Evolutionary conservation across 2,113 vertebrate species (phyloP).

Genomic region (Pantherophis guttatus): DNA sequence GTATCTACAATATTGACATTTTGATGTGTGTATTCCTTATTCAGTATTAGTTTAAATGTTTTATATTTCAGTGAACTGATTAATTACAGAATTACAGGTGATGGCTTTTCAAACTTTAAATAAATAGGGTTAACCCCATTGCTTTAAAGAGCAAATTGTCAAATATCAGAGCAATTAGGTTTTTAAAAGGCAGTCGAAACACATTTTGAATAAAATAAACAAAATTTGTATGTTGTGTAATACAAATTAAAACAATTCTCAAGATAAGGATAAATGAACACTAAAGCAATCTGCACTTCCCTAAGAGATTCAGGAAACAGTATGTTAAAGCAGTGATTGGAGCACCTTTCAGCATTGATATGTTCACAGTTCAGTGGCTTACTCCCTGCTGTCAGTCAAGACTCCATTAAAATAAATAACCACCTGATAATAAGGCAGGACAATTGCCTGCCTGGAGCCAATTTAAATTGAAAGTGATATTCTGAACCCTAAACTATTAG

Average conservation of each 20-base stretch:
- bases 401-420: slow-evolving; percentile 56
- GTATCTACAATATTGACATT: background rate
- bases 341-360: slow-evolving; percentile 20
- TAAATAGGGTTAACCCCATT: background rate
- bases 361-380: slow-evolving; percentile 43
- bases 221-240: background rate
- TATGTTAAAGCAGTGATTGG: slow-evolving; percentile 9
- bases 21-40: background rate
- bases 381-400: slow-evolving; percentile 40
- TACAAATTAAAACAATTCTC: background rate
- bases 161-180: background rate
- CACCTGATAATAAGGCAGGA: slow-evolving; percentile 44
- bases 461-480: slow-evolving; percentile 38
- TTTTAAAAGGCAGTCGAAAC: background rate
- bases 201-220: background rate
- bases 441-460: slow-evolving; percentile 34
- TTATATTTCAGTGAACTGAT: background rate
- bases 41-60: background rate
- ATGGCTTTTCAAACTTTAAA: background rate
- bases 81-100: background rate
- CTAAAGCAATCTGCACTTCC: background rate
- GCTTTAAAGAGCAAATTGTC: background rate
- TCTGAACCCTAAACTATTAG: slow-evolving; percentile 2
- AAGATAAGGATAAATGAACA: background rate
- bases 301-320: background rate